Evolutionary conservation across 2,797 vertebrate species (phyloP), one percentile per base, ranked within the genome.

Genomic region (Megaceryle alcyon): DNA sequence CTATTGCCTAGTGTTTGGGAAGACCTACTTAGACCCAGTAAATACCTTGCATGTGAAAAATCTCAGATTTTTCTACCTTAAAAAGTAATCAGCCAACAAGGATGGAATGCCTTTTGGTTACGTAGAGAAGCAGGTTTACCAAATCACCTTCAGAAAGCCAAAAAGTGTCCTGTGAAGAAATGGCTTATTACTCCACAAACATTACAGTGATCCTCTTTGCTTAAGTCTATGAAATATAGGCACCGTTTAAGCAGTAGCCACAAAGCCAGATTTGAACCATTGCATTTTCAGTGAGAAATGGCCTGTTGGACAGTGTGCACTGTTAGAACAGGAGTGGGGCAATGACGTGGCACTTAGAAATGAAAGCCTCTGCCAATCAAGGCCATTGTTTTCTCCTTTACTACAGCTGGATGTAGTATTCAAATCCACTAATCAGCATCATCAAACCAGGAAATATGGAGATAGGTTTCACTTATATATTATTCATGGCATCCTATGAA

Each of bases 401-500:
- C 46, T 75, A 66, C 51, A 77, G 68, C 18, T n/a, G 43, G 33
- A 41, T 49, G 31, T 28, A 63, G 51, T 28, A 64, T 86, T 95
- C 69, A 54, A 87, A 90, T 23, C 82, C 75, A 83, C 65, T 75
- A 76, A 91, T 87, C 39, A 25, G 0, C 26, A 33, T 68, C 76
- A 72, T 37, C 44, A 83, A 39, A 92, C 9, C 31, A 81, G 76
- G 87, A 92, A 73, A 79, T 53, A 22, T 1, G 17, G 49, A 92
- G 59, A 81, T 26, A 76, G 76, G 65, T 60, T 75, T 90, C 46
- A 90, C 70, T 64, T 56, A 95, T 94, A 21, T 94, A 94, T 96
- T 89, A 96, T 96, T 96, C 90, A 95, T 80, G 33, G 20, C 2
- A 3, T 88, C 39, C 81, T 65, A 71, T 76, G 83, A 94, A 94